Evolutionary conservation across 2,797 vertebrate genomes (phyloP).

Genomic region (Brachyalestes nurse): DNA sequence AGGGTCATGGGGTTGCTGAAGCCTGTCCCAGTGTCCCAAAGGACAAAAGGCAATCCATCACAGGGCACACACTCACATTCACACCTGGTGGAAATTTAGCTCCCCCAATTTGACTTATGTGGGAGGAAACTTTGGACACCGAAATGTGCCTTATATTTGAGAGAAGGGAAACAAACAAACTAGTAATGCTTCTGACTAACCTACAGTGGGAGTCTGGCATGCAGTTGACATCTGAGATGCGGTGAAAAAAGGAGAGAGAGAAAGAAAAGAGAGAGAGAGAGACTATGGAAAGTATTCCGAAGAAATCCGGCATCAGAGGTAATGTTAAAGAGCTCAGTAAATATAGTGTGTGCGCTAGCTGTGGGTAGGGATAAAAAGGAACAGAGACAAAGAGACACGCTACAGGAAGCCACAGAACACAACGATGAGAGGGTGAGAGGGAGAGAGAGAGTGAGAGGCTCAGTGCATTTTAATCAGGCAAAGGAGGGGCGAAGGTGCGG

Average conservation of each 20-base stretch:
- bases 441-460: constrained; percentile 33
- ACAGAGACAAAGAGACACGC: neutral
- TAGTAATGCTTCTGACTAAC: no score
- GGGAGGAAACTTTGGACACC: no score
- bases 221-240: neutral
- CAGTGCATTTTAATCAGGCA: constrained; percentile 67
- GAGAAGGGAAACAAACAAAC: no score
- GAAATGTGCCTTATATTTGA: no score
- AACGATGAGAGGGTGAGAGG: neutral
- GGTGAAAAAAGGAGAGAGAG: constrained; percentile 36
- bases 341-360: neutral
- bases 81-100: no score
- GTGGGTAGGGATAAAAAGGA: neutral
- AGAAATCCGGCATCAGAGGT: neutral
- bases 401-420: neutral
- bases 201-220: neutral
- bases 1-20: no score
- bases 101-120: no score
- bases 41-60: no score
- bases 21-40: no score
- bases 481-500: constrained; percentile 53
- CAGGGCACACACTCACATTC: no score
- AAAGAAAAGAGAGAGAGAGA: constrained; percentile 22
- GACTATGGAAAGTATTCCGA: neutral
- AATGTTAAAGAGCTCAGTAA: neutral